Percentiles rank a stretch among this genome's conserved stretches.
Conservation (phyloP, 2,113 vertebrate species). For the Aldabrachelys gigantea region DNA sequence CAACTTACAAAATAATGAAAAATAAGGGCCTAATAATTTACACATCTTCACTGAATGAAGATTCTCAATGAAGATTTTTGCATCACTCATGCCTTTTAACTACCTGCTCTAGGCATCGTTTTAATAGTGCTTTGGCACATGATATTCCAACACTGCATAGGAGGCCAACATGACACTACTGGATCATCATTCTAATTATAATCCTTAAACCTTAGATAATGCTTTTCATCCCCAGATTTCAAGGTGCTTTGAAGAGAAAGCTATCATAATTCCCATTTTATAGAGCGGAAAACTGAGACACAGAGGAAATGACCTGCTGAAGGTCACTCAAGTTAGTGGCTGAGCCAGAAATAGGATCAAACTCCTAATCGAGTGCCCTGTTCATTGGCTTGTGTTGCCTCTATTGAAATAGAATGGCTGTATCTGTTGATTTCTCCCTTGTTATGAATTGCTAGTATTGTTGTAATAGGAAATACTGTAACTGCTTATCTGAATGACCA, state of each 20-base stretch:
- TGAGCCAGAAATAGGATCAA: not conserved
- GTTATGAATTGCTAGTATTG: not conserved
- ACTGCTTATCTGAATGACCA: not conserved
- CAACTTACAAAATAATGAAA: not conserved
- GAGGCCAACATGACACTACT: not conserved
- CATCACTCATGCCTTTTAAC: not conserved
- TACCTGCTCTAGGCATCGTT: not conserved
- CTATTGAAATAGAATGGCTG: not conserved
- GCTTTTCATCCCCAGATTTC: not conserved
- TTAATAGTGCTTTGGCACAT: not conserved
- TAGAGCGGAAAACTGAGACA: not conserved
- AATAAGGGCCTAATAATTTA: not conserved
- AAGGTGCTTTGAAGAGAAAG: not conserved
- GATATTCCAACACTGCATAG: not conserved
- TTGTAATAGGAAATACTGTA: not conserved
- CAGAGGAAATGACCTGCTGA: not conserved
- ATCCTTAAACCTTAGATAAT: not conserved
- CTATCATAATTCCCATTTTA: not conserved
- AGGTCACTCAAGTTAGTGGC: not conserved
- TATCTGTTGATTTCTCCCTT: not conserved
- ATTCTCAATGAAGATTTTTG: not conserved
- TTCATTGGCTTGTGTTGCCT: too few relatives aligned
- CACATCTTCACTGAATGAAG: not conserved
- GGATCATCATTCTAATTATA: not conserved
- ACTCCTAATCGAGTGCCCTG: not conserved